Evolutionary conservation across 2,113 vertebrate genomes (phyloP), one percentile per base, ranked within the genome.

Genomic region (Neomonachus schauinslandi): DNA sequence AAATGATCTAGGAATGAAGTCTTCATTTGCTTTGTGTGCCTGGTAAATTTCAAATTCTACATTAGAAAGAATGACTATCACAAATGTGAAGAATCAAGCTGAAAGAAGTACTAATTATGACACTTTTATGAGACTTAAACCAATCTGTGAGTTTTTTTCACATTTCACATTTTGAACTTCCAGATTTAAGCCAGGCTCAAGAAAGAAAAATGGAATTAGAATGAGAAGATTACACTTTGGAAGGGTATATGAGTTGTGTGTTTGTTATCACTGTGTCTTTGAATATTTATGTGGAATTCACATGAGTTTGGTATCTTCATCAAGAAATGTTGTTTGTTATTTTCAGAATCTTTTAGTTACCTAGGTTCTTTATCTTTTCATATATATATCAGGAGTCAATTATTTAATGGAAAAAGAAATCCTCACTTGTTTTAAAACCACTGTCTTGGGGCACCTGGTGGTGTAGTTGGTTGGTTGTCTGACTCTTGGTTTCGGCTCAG

Each of bases 381-480:
- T 39, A 11, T 85, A 28, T 87, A 33, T 87, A 31, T 76, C 15
- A 57, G 15, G 9, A 79, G 59, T 63, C 36, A n/a, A 31, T 79
- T 79, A 24, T 59, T 83, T 88, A 76, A 77, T 77, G 21, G 13
- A 77, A 74, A 97, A 96, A 63, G 19, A 61, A 93, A 18, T 11
- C 12, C n/a, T 94, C 12, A 79, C 7, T 79, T 94, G 53, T 63
- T 96, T 95, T 65, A 83, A 81, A 72, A 80, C 61, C 33, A n/a
- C 16, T 69, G 18, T 69, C 33, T 69, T 69, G 33, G 33, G 67
- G 67, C 16, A 1, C 33, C 16, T n/a, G 67, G 33, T 69, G 33
- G 67, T 69, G 33, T 19, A n/a, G 67, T 33, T 1, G 16, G 16
- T 69, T 69, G 67, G 33, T 7, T 69, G 16, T 69, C 33, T n/a